These are phyloP conservation scores for Orchesellides sinensis DNA, from an alignment of 2,888 invertebrate genomes.

Conservation along the genomic window DNA sequence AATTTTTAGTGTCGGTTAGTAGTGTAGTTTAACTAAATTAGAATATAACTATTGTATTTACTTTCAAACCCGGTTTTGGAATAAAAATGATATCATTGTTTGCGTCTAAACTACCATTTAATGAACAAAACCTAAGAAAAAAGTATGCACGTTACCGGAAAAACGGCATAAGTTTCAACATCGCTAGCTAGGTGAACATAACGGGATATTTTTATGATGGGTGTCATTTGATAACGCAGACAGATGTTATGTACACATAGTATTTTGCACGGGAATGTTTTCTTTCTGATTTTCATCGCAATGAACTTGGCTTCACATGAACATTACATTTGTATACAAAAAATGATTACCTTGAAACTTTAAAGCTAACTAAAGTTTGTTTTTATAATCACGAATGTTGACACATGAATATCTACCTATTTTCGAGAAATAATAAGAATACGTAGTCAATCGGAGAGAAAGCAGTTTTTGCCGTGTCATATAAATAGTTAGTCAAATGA, in stretches of 20 bases:
- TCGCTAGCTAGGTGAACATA: conserved; percentile 45
- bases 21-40: not conserved
- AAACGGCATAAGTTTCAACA: conserved; percentile 45
- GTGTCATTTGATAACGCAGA: conserved; percentile 46
- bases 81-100: conserved; percentile 10
- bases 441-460: no score
- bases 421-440: no score
- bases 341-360: no score
- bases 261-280: no score
- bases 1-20: conserved; percentile 17
- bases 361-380: no score
- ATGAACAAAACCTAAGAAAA: not conserved
- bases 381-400: no score
- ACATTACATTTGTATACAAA: no score
- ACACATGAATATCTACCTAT: no score
- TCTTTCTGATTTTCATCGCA: no score
- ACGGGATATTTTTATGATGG: conserved; percentile 53
- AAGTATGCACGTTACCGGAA: conserved; percentile 29
- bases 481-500: not conserved
- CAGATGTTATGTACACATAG: no score
- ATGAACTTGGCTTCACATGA: no score
- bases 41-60: not conserved
- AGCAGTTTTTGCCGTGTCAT: no score
- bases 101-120: not conserved
- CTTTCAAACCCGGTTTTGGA: conserved; percentile 32